A percentile compares a stretch with the other conserved stretches of the same genome.
These are phyloP conservation scores for Trididemnum nubilum DNA, from an alignment of 23 tunicate genomes.

Conservation along the genomic window DNA sequence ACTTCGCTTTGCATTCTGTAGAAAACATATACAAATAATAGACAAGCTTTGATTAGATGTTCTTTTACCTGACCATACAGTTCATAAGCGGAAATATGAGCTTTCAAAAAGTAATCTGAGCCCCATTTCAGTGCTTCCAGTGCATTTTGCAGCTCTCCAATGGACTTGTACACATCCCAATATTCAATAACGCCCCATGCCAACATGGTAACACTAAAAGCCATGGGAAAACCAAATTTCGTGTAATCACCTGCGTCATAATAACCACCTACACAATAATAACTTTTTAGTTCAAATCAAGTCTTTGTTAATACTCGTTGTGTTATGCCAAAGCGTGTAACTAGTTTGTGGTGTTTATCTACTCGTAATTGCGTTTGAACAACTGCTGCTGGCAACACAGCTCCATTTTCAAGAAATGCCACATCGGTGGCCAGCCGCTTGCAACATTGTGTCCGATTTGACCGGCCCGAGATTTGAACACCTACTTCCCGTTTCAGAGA, in stretches of 20 bases:
- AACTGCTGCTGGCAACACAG: neutral
- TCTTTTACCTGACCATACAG: conserved; percentile 94
- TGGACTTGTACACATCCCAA: conserved; percentile 78
- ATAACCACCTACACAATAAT: conserved; percentile 73
- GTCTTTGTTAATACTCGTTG: no score
- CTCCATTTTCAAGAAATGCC: no score
- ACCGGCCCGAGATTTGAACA: no score
- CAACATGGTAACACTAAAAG: conserved; percentile 83
- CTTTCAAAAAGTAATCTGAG: conserved; percentile 83
- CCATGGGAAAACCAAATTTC: conserved; percentile 98
- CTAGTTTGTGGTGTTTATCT: no score
- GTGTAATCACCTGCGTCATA: conserved; percentile 97
- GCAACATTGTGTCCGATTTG: no score
- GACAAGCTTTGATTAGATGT: no score
- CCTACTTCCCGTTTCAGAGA: no score
- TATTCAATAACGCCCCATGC: conserved; percentile 93
- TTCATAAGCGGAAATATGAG: conserved; percentile 63
- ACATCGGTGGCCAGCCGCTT: no score
- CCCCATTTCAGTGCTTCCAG: conserved; percentile 86
- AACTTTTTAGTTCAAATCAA: neutral
- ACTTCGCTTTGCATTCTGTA: no score
- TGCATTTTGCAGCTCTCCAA: conserved; percentile 67
- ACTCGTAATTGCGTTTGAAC: neutral
- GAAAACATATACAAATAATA: no score
- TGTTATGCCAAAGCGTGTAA: no score